A percentile compares a stretch with the other conserved stretches of the same genome.
phyloP scores from a whole-genome alignment of 2,797 vertebrate species.

The Orientallactaga sibirica region DNA sequence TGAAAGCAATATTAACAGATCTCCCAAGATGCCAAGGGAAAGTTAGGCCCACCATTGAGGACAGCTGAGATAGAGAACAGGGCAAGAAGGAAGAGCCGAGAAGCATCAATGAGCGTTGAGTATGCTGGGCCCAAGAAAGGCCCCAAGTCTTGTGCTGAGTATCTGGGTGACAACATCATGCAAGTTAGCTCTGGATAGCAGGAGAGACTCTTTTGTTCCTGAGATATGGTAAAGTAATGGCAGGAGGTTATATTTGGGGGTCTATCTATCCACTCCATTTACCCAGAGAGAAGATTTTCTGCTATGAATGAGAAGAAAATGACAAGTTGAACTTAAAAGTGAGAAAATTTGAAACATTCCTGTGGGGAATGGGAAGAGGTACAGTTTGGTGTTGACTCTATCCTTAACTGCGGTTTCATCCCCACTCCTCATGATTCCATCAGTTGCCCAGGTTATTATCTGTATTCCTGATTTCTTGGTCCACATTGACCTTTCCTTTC shows the following conservation, averaged over 20 bases:
- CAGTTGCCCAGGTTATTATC: not conserved
- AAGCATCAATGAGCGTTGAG: not conserved
- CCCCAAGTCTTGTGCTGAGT: not conserved
- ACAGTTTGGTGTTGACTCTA: not conserved
- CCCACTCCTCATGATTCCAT: not conserved
- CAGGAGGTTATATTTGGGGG: not conserved
- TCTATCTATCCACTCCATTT: not conserved
- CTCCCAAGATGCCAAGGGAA: not conserved
- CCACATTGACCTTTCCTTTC: not conserved
- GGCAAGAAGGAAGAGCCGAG: not conserved
- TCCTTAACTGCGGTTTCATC: slow-evolving; percentile 7
- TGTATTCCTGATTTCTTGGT: slow-evolving; percentile 10
- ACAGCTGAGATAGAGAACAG: not conserved
- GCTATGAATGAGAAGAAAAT: not conserved
- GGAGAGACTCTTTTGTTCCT: not conserved
- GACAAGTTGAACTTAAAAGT: slow-evolving; percentile 6
- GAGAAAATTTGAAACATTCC: not conserved
- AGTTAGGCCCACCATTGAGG: not conserved
- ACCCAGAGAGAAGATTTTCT: not conserved
- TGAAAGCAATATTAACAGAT: not conserved
- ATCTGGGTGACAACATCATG: not conserved
- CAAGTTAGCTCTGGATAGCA: not conserved
- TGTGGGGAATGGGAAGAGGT: not conserved
- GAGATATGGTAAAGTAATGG: not conserved
- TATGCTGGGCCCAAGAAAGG: not conserved